These are phyloP conservation scores for Scelioninae gen. 1 DNA, from an alignment of 2,888 invertebrate genomes.

Conservation along the genomic window DNA sequence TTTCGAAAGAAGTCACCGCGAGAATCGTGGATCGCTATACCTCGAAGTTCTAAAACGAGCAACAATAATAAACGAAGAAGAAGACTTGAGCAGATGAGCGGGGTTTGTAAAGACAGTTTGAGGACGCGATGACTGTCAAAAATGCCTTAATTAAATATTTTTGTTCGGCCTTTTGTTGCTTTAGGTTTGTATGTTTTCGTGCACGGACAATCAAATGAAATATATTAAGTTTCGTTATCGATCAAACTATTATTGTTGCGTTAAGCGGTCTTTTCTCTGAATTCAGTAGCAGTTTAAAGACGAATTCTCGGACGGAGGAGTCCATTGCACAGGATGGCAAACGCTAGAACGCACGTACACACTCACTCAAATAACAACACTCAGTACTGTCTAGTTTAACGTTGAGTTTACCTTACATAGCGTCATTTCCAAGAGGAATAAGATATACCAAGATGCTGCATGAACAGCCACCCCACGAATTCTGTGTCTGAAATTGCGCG, in stretches of 20 bases:
- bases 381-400: constrained; percentile 55
- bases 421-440: constrained; percentile 47
- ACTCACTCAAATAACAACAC: constrained; percentile 51
- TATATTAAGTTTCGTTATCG: constrained; percentile 39
- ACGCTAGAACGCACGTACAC: constrained; percentile 42
- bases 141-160: constrained; percentile 60
- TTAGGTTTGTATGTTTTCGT: constrained; percentile 20
- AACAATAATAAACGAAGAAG: constrained; percentile 36
- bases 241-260: constrained; percentile 39
- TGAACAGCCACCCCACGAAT: too few relatives aligned
- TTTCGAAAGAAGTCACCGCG: constrained; percentile 30
- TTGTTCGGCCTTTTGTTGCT: constrained; percentile 12
- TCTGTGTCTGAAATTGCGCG: constrained; percentile 14
- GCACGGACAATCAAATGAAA: constrained; percentile 12
- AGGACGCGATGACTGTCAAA: constrained; percentile 49
- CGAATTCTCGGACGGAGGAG: too few relatives aligned
- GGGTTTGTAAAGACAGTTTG: constrained; percentile 22
- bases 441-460: constrained; percentile 37
- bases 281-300: constrained; percentile 1
- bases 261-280: constrained; percentile 26
- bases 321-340: too few relatives aligned
- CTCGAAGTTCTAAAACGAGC: constrained; percentile 34
- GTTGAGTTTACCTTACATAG: constrained; percentile 53
- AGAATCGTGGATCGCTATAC: constrained; percentile 6
- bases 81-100: background rate